Base-by-base conservation (phyloP, 2,113 vertebrate species). In the Pardalotus punctatus region DNA sequence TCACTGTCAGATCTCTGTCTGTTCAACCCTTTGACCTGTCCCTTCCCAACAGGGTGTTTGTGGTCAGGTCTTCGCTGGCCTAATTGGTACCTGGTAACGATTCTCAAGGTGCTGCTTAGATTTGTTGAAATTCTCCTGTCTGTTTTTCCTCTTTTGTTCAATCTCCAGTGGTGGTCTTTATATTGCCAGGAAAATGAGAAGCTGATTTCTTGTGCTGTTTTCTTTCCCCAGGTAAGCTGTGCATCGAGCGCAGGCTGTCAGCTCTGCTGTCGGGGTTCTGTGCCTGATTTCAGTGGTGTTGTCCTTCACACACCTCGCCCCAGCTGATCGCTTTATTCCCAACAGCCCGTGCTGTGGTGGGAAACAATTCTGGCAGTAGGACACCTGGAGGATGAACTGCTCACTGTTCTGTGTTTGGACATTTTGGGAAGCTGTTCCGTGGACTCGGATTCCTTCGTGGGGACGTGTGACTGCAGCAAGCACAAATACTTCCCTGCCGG, bases 231-330 rank as follows among this genome's bases (percentile, higher is more conserved):
- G 99, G 99, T 98, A 99, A 99, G 83, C 97, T 98, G 97, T 99
- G 98, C 93, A 99, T 99, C 10, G 99, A 99, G 95, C 98, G 98
- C 66, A 98, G 98, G 65, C 98, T 99, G n/a, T 99, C 98, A 1
- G 98, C 99, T 47, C 98, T 99, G 90, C 98, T 99, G 56, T 98
- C 97, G 1, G 97, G 98, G 78, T 94, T 97, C 96, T 98, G 96
- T 79, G 97, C 96, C 79, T 98, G 97, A 98, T 35, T 28, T 23
- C 53, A 14, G 36, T 7, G 57, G 3, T 6, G n/a, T 4, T 57
- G n/a, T 40, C 89, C 74, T 36, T 89, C 48, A 23, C 8, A 1
- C 90, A 13, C 60, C 66, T 88, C 31, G 0, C 62, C 61, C 86
- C 94, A 79, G 95, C 88, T 53, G 62, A 82, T 72, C 3, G 10